Conservation (phyloP, 2,888 invertebrate genomes). For the Melangyna quadrimaculata region DNA sequence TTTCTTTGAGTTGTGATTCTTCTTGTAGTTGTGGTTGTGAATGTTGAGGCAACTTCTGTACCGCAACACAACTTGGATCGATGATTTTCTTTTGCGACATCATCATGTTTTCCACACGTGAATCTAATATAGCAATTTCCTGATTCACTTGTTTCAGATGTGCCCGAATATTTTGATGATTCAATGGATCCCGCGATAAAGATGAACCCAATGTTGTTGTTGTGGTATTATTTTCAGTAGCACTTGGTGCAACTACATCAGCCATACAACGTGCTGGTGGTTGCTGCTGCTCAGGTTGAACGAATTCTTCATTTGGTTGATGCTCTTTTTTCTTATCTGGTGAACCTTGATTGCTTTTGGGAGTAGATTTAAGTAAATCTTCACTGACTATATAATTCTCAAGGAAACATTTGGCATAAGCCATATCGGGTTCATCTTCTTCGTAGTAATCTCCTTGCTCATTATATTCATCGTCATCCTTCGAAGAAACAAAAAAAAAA, state of each 20-base stretch:
- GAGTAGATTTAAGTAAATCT: conserved; percentile 59
- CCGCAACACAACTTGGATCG: conserved; percentile 42
- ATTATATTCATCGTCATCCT: conserved; percentile 78
- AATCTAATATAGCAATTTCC: conserved; percentile 83
- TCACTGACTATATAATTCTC: conserved; percentile 76
- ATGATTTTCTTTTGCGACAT: conserved; percentile 62
- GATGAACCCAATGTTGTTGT: conserved; percentile 47
- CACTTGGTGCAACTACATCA: neutral
- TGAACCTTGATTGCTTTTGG: conserved; percentile 15
- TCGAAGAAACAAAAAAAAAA: neutral
- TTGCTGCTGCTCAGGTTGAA: neutral
- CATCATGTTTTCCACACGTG: conserved; percentile 84
- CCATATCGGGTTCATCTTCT: conserved; percentile 73
- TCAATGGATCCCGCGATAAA: conserved; percentile 74
- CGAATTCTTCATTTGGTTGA: conserved; percentile 47
- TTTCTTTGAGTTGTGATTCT: conserved; percentile 10
- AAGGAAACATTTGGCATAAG: conserved; percentile 76
- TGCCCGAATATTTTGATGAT: conserved; percentile 76
- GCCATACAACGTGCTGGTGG: neutral
- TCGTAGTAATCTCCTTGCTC: conserved; percentile 74
- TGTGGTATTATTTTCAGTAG: neutral
- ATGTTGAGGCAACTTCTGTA: neutral
- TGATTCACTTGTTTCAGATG: conserved; percentile 81
- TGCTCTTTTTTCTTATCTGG: conserved; percentile 75
- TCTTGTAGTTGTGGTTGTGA: neutral